Conservation (phyloP, 2,797 vertebrate genomes). For the Brachymystax lenok region DNA sequence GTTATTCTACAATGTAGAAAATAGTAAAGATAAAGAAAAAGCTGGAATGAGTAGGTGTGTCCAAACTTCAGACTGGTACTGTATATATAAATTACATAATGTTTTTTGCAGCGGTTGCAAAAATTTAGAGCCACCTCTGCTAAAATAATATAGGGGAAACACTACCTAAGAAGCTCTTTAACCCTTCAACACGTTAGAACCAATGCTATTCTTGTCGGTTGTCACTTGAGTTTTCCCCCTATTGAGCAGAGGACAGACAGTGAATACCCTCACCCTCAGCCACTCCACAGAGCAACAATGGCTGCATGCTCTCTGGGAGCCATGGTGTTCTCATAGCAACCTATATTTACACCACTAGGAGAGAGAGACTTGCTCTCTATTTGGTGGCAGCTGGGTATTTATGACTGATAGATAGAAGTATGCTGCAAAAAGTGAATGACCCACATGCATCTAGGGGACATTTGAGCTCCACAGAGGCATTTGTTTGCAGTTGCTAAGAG, state of each 20-base stretch:
- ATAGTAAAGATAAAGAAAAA: too few species aligned
- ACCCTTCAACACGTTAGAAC: slow-evolving; percentile 6
- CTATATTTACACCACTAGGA: slow-evolving; percentile 72
- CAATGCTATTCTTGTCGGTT: neutral
- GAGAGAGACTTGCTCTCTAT: slow-evolving; percentile 45
- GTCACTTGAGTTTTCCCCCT: neutral
- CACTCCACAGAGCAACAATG: slow-evolving; percentile 2
- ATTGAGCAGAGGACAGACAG: neutral
- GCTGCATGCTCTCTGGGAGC: slow-evolving; percentile 59
- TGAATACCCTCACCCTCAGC: slow-evolving; percentile 20
- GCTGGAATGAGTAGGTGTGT: too few species aligned
- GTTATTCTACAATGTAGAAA: too few species aligned
- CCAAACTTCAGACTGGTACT: too few species aligned
- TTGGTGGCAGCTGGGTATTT: slow-evolving; percentile 60
- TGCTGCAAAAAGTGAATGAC: slow-evolving; percentile 32
- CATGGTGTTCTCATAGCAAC: slow-evolving; percentile 73
- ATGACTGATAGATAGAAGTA: slow-evolving; percentile 6
- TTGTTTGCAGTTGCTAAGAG: slow-evolving; percentile 72
- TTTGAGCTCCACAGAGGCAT: slow-evolving; percentile 60
- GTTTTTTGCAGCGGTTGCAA: neutral
- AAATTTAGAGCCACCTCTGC: neutral
- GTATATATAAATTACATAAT: too few species aligned
- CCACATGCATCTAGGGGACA: slow-evolving; percentile 33
- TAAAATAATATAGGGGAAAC: too few species aligned
- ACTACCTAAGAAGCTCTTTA: neutral